Percentiles rank a stretch among this genome's conserved stretches.
phyloP scores from a whole-genome alignment of 1,140 invertebrate species.

The Epicauta chinensis region DNA sequence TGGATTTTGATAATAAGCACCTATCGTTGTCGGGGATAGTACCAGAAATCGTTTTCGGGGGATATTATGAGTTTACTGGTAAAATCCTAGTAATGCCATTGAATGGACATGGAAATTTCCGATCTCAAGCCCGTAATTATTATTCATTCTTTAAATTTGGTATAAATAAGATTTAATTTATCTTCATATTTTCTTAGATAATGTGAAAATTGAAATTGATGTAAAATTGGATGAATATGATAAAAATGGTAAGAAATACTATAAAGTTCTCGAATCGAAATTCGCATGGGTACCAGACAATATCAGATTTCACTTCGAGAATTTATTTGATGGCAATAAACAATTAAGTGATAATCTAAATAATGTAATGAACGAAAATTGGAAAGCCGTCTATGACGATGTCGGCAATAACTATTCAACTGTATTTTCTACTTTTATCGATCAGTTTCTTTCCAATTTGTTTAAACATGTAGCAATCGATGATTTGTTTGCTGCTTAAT shows the following conservation, averaged over 20 bases:
- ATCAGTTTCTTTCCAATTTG: too few species aligned
- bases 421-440: constrained; percentile 5
- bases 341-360: constrained; percentile 23
- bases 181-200: constrained; percentile 2
- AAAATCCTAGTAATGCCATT: too few species aligned
- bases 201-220: constrained; percentile 1
- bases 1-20: constrained; percentile 16
- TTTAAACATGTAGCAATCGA: too few species aligned
- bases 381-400: constrained; percentile 20
- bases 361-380: constrained; percentile 24
- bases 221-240: constrained; percentile 11
- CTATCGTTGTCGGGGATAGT: neutral
- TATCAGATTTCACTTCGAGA: constrained; percentile 15
- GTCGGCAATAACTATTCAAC: constrained; percentile 9
- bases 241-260: constrained; percentile 7
- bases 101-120: too few species aligned
- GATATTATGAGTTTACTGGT: constrained; percentile 18
- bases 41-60: constrained; percentile 1
- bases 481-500: too few species aligned
- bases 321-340: constrained; percentile 27
- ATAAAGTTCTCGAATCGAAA: neutral
- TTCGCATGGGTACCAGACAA: constrained; percentile 3
- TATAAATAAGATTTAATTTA: too few species aligned
- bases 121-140: too few species aligned
- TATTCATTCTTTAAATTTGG: constrained; percentile 15